Percentiles rank a stretch among this genome's conserved stretches.
Evolutionary conservation across 2,888 invertebrate genomes (phyloP).

Genomic region (Erebia epiphron): DNA sequence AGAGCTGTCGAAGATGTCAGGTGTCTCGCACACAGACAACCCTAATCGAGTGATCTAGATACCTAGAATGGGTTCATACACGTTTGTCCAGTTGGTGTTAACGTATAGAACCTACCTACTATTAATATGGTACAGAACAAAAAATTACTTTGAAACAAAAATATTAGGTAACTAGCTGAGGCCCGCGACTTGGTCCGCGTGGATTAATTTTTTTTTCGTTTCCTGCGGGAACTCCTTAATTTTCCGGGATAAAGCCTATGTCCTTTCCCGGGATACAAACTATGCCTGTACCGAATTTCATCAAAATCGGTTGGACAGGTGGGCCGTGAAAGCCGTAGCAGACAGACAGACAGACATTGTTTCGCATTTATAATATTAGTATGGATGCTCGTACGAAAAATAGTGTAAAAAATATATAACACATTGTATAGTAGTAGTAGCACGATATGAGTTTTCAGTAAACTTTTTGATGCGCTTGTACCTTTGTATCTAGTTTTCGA

Average conservation of each 20-base stretch:
- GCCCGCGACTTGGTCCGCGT: too few species aligned
- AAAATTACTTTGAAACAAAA: neutral
- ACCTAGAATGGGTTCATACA: neutral
- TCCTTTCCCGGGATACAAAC: too few species aligned
- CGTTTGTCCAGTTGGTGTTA: neutral
- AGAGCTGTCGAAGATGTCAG: slow-evolving; percentile 75
- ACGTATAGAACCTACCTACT: neutral
- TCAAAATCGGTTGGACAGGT: too few species aligned
- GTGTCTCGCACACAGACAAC: slow-evolving; percentile 60
- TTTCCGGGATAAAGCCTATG: too few species aligned
- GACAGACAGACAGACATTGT: too few species aligned
- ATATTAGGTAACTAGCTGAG: neutral
- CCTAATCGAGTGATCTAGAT: slow-evolving; percentile 51
- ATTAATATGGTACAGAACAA: neutral
- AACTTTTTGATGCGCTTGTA: neutral
- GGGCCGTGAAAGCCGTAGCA: too few species aligned
- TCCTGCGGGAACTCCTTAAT: too few species aligned
- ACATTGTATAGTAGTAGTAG: too few species aligned
- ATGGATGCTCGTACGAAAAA: neutral
- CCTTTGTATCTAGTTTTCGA: neutral
- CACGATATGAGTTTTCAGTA: neutral
- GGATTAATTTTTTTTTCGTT: too few species aligned
- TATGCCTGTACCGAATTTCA: too few species aligned
- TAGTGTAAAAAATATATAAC: too few species aligned
- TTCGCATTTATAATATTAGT: too few species aligned